Evolutionary conservation across 1,140 invertebrate genomes (phyloP).

Genomic region (Helicoverpa zea): DNA sequence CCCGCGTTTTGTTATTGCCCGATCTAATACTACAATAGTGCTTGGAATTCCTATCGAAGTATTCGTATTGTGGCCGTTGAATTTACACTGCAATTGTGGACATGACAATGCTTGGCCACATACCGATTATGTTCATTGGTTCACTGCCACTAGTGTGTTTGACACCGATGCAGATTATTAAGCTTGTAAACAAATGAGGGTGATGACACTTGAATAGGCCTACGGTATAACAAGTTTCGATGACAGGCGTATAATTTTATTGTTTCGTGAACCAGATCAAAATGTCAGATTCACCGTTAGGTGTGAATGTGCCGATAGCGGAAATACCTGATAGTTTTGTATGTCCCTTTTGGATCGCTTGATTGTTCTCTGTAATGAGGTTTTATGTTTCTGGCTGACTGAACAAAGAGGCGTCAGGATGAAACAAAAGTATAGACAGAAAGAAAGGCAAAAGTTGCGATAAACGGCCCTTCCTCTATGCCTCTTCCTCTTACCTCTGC

Average conservation of each 20-base stretch:
- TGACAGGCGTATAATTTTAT: conserved; percentile 71
- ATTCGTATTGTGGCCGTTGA: conserved; percentile 43
- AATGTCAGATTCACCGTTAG: conserved; percentile 77
- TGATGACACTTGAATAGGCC: conserved; percentile 66
- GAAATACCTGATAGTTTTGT: conserved; percentile 67
- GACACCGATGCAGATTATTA: conserved; percentile 39
- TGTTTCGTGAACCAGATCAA: conserved; percentile 79
- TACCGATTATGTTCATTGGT: conserved; percentile 40
- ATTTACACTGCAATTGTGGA: conserved; percentile 38
- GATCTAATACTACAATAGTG: conserved; percentile 53
- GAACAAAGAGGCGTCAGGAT: neutral
- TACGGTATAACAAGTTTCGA: conserved; percentile 66
- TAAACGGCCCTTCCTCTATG: no score
- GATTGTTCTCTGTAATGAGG: conserved; percentile 3
- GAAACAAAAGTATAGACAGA: neutral
- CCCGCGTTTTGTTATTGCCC: conserved; percentile 57
- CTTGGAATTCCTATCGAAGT: conserved; percentile 47
- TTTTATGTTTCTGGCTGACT: conserved; percentile 3
- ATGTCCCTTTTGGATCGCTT: conserved; percentile 48
- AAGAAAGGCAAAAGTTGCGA: no score
- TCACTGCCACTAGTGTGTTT: conserved; percentile 2
- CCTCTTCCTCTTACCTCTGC: no score
- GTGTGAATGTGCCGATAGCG: conserved; percentile 74
- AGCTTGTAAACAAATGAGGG: conserved; percentile 55
- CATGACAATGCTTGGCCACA: conserved; percentile 32